Evolutionary conservation across 2,888 invertebrate genomes (phyloP), one percentile per base, ranked within the genome.

Genomic region (Acrobasis consociella): DNA sequence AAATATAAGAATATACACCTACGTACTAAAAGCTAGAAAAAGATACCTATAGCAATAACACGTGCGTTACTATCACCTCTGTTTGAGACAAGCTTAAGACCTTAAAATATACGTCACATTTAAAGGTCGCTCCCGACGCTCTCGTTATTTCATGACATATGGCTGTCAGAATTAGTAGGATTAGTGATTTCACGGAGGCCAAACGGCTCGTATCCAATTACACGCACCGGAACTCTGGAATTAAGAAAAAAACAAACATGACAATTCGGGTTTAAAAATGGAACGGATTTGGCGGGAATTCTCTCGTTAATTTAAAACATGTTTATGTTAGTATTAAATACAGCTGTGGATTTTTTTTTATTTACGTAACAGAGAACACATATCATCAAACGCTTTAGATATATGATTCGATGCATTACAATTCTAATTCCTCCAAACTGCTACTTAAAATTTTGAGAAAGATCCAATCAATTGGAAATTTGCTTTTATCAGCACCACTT

Each of bases 141-240:
- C 80, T 89, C 88, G 88, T 91, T 91, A 90, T 78, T 69, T 74
- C 82, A 82, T 91, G 90, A 92, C 92, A 91, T 92, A 91, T 91
- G 90, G 90, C 86, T 90, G 91, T 91, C 91, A 90, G 86, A 91
- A 91, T 91, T 91, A 91, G 90, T 83, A 84, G 87, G 91, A 91
- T 92, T 92, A 91, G 90, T 91, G 87, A 91, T 92, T 91, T 91
- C 86, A 91, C 89, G 90, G 89, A 78, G 86, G 80, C 78, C 73
- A 73, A 82, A 78, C 84, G 81, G 74, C 82, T 79, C 81, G 91
- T 77, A 85, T 91, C 91, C 90, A 91, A 91, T 92, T 91, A 91
- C 85, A 78, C 68, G 73, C 83, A 75, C 82, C 83, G 86, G 85
- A 89, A 86, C 88, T 81, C 72, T 76, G 78, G 82, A 83, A 83